Evolutionary conservation across 35 echinoderm and acorn worm genomes (phyloP), one percentile per base, ranked within the genome.

Genomic region (Patiria miniata): DNA sequence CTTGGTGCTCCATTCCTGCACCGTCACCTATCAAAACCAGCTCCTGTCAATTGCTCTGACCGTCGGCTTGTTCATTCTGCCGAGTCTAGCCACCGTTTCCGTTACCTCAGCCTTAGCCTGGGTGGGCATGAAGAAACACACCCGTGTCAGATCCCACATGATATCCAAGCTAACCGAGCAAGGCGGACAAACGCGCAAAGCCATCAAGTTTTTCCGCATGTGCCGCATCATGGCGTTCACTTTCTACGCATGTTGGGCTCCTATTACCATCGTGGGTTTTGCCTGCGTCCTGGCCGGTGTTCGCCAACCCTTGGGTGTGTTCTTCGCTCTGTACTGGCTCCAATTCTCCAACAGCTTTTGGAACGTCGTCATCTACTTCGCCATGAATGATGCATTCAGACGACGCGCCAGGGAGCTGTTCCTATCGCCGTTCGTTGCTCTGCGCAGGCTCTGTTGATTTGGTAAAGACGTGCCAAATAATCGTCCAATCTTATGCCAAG

Each of bases 171-270:
- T 32, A 0, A 34, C 26, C 1, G 21, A 4, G 2, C 29, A 16
- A 1, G 65, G 19, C 3, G 34, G 26, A 0, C 65, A 36, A 15
- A 73, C 65, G 18, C 23, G 29, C 26, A 22, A 34, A 16, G 65
- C 65, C 8, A 9, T 73, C 65, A 73, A 73, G 65, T 73, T 73
- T 73, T 73, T 73, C 65, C 29, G 65, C 26, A 73, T 73, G 65
- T 26, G 3, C 29, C 26, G 65, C 65, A 73, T 73, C 19, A 73
- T 73, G 65, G 26, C 7, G 14, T 73, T 73, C 26, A 30, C 65
- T 10, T 73, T 73, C 65, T 73, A 73, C 65, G 26, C 34, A 12
- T 73, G 65, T 34, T 73, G 65, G 65, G 65, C 65, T 34, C 65
- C 65, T 73, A 18, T 26, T 34, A 23, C 29, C 21, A 30, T 34